Evolutionary conservation across 2,888 invertebrate species (phyloP).

Genomic region (Germaria angustata): DNA sequence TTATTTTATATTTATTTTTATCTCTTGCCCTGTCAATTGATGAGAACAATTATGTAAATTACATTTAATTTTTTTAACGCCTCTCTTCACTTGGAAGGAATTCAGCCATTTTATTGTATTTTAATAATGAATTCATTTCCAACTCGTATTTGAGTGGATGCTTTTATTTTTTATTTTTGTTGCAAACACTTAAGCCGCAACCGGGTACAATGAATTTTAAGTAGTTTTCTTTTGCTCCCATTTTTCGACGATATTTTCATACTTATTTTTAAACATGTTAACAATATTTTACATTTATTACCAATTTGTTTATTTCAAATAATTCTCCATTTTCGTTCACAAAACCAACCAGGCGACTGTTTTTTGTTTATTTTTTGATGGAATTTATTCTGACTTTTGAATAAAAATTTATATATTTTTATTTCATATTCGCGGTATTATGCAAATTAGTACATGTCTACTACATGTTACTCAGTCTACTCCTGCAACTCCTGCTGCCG

Average conservation of each 20-base stretch:
- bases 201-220: slow-evolving; percentile 65
- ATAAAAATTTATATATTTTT: slow-evolving; percentile 29
- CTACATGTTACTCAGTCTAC: slow-evolving; percentile 51
- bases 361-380: slow-evolving; percentile 51
- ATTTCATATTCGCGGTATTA: slow-evolving; percentile 60
- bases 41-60: slow-evolving; percentile 65
- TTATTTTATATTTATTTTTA: neutral
- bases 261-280: slow-evolving; percentile 43
- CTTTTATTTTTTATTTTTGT: neutral
- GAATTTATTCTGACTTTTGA: slow-evolving; percentile 50
- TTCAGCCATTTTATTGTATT: slow-evolving; percentile 56
- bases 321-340: slow-evolving; percentile 8
- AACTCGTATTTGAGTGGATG: slow-evolving; percentile 2
- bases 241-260: neutral
- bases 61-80: slow-evolving; percentile 46
- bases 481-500: slow-evolving; percentile 36
- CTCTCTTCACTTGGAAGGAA: slow-evolving; percentile 1
- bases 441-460: slow-evolving; percentile 66
- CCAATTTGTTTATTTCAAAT: slow-evolving; percentile 57
- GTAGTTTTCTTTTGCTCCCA: slow-evolving; percentile 43
- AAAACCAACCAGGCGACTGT: slow-evolving; percentile 47
- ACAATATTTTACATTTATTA: slow-evolving; percentile 65
- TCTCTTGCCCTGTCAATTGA: slow-evolving; percentile 33
- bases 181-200: slow-evolving; percentile 33
- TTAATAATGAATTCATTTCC: slow-evolving; percentile 43